phyloP scores from a whole-genome alignment of 2,888 invertebrate species.

The Athalia rosae region DNA sequence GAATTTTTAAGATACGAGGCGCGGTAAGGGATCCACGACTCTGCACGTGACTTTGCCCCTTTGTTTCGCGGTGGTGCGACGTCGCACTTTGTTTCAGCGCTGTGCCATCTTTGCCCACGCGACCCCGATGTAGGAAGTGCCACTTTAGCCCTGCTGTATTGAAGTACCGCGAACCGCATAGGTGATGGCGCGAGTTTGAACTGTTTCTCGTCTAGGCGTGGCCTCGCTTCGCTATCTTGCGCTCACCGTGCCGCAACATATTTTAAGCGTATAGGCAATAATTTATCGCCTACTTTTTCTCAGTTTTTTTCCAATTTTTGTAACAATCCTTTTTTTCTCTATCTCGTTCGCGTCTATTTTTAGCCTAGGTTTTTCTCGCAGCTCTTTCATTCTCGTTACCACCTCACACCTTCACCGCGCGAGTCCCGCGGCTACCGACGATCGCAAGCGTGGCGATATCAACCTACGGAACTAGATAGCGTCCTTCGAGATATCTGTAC shows the following conservation, averaged over 20 bases:
- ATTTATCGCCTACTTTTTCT: constrained; percentile 48
- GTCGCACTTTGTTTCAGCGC: constrained; percentile 41
- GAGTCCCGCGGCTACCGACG: constrained; percentile 25
- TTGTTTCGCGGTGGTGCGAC: constrained; percentile 40
- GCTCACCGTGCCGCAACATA: constrained; percentile 49
- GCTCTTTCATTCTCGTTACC: constrained; percentile 48
- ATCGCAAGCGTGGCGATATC: background rate
- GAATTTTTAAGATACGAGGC: constrained; percentile 18
- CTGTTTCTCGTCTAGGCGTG: constrained; percentile 43
- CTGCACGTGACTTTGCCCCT: constrained; percentile 37
- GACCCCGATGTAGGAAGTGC: constrained; percentile 37
- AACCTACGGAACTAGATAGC: constrained; percentile 7
- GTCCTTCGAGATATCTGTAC: background rate
- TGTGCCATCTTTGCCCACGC: constrained; percentile 41
- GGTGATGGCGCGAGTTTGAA: constrained; percentile 36
- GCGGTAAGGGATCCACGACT: constrained; percentile 32
- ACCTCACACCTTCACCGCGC: constrained; percentile 45
- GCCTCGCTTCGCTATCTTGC: constrained; percentile 36
- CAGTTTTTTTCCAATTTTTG: constrained; percentile 48
- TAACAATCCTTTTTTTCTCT: background rate
- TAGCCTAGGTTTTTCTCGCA: constrained; percentile 38
- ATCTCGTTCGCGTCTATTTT: too few species aligned
- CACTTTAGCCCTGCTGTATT: constrained; percentile 42
- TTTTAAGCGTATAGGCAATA: constrained; percentile 45
- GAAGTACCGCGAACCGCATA: constrained; percentile 21